phyloP scores from a whole-genome alignment of 2,113 vertebrate genomes.

The Bufo bufo region DNA sequence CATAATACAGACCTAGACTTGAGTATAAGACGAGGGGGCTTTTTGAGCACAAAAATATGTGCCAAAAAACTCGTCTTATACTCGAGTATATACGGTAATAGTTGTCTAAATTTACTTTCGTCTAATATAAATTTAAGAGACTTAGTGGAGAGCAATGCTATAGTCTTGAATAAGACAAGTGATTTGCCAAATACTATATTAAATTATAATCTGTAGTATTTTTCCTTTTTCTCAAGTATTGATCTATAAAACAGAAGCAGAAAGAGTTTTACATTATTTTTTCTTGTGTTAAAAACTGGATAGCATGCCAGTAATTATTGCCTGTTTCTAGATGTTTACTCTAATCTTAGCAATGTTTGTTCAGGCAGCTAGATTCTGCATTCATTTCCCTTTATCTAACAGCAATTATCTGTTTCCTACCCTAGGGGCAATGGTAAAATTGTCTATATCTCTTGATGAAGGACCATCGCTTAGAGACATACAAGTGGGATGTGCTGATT shows the following conservation, averaged over 20 bases:
- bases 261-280: constrained; percentile 2
- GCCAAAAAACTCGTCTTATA: too few relatives aligned
- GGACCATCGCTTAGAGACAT: constrained; percentile 59
- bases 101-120: too few relatives aligned
- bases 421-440: constrained; percentile 55
- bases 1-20: too few relatives aligned
- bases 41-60: too few relatives aligned
- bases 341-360: constrained; percentile 56
- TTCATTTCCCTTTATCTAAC: constrained; percentile 58
- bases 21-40: too few relatives aligned
- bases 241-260: not conserved
- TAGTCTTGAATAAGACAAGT: not conserved
- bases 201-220: not conserved
- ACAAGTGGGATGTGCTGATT: constrained; percentile 59
- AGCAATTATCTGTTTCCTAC: constrained; percentile 56
- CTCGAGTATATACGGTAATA: too few relatives aligned
- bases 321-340: constrained; percentile 53
- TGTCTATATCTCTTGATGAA: constrained; percentile 60
- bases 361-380: constrained; percentile 47
- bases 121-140: too few relatives aligned
- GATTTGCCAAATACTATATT: not conserved
- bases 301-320: constrained; percentile 37
- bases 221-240: not conserved
- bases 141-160: not conserved
- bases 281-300: not conserved